Conservation (phyloP, 2,797 vertebrate species). For the Gallinago solitaria region DNA sequence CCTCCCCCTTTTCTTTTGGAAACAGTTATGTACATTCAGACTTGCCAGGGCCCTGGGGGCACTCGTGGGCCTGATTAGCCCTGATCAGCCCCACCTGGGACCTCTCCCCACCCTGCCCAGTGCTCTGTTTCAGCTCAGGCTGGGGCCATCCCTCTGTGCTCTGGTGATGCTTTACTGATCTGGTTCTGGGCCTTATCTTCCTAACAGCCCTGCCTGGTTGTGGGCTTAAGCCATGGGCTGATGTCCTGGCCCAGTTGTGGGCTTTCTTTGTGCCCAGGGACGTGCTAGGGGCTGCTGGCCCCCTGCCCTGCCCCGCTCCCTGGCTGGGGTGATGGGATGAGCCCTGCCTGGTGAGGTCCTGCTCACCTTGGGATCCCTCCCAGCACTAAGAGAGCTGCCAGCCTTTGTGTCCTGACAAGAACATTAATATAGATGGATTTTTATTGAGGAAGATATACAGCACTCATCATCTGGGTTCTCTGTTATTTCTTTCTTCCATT, state of each 20-base stretch:
- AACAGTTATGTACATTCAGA: neutral
- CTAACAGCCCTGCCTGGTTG: accelerated
- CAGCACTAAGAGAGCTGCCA: neutral
- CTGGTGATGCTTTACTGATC: accelerated
- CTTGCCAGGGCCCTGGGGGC: neutral
- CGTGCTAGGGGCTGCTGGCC: neutral
- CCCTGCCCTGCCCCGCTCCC: neutral
- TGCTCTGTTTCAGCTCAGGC: neutral
- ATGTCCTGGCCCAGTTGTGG: neutral
- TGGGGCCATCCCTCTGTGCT: accelerated
- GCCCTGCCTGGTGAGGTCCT: neutral
- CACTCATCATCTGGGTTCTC: accelerated
- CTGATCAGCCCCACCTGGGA: neutral
- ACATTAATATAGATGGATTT: neutral
- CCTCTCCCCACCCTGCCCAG: neutral
- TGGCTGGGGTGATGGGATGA: neutral
- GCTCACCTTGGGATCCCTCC: neutral
- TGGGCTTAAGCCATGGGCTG: neutral
- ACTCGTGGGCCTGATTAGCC: neutral
- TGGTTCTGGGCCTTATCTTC: accelerated
- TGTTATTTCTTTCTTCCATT: neutral
- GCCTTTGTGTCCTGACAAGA: neutral
- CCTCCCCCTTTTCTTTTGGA: accelerated
- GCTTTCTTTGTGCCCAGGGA: too few species aligned
- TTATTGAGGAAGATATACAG: neutral